Evolutionary conservation across 1,140 invertebrate genomes (phyloP), one percentile per base, ranked within the genome.

Genomic region (Microplitis demolitor): DNA sequence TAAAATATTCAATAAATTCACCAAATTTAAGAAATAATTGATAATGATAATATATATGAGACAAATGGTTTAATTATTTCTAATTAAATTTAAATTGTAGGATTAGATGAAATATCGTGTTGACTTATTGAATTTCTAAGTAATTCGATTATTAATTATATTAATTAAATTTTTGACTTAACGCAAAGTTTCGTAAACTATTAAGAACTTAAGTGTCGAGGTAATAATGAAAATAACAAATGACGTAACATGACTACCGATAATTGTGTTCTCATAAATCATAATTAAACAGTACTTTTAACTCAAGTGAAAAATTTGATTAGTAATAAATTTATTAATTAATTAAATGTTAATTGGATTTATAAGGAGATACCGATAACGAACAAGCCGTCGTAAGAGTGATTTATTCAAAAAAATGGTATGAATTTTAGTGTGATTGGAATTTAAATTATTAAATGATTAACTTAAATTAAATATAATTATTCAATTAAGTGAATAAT

Each of bases 181-280:
- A 75, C 61, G 54, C 73, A 80, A 80, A 54, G 33, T 78, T 73
- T 66, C 72, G 80, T 83, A 64, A 73, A 76, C 60, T 80, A 78
- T 79, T 78, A 78, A 80, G 66, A 31, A 63, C 45, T 35, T 51
- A 50, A 69, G 58, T 39, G 45, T 69, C 37, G 51, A 54, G 31
- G 39, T 54, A 60, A 35, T n/a, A 67, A 73, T 45, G 9, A 31
- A 39, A 54, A 69, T 60, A 67, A 68, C 9, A 33, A 62, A 74
- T 39, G 77, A 77, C 73, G 79, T 74, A 60, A 51, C 74, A 74
- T 77, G 67, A 83, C 78, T 80, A 77, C 81, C 82, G 83, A 83
- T 77, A 74, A 83, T 83, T 84, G 83, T 84, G 82, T 84, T 84
- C 82, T 79, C 70, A 68, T 77, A 74, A 80, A 81, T 81, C 79